phyloP scores from a whole-genome alignment of 2,888 invertebrate species.

The Loripinus fragilis region DNA sequence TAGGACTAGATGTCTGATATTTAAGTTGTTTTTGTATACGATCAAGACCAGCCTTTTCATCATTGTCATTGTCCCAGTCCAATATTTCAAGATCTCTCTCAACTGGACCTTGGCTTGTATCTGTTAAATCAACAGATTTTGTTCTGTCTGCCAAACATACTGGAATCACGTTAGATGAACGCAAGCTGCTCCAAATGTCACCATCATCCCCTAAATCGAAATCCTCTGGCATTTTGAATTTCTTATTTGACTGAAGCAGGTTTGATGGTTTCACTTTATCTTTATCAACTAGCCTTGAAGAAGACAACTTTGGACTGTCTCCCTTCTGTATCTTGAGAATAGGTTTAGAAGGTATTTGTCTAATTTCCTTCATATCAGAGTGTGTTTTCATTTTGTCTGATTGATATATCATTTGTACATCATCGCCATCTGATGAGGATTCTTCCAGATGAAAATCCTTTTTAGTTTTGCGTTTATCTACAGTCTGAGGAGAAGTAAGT shows the following conservation, averaged over 20 bases:
- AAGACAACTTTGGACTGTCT: neutral
- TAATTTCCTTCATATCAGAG: too few relatives aligned
- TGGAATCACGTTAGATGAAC: conserved; percentile 1
- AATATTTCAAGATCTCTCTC: neutral
- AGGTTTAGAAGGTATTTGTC: neutral
- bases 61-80: neutral
- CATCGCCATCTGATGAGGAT: conserved; percentile 49
- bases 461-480: neutral
- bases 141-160: neutral
- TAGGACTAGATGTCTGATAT: neutral
- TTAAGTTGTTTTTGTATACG: neutral
- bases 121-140: neutral
- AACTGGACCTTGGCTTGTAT: neutral
- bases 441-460: neutral
- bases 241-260: neutral
- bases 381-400: conserved; percentile 14
- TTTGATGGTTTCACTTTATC: neutral
- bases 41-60: neutral
- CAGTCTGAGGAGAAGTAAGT: too few relatives aligned
- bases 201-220: neutral
- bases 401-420: conserved; percentile 58
- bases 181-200: neutral
- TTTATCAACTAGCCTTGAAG: neutral
- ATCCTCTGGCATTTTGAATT: conserved; percentile 12
- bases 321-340: neutral